Evolutionary conservation across 2,113 vertebrate species (phyloP).

Genomic region (Furnarius figulus): DNA sequence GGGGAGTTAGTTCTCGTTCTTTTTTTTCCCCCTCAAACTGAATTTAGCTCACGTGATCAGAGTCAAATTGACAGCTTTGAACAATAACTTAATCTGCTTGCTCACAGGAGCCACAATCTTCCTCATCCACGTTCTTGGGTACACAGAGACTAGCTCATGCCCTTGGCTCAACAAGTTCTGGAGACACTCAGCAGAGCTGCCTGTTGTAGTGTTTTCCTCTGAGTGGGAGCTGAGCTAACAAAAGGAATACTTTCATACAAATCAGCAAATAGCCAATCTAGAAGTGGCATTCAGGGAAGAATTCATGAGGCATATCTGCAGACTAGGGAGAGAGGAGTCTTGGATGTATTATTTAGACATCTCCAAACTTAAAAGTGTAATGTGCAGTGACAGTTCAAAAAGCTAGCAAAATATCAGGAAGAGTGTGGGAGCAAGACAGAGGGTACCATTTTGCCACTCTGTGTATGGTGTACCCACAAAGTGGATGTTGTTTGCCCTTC

Average conservation of each 20-base stretch:
- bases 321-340: neutral
- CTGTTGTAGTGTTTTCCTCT: neutral
- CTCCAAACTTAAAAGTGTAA: neutral
- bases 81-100: slow-evolving; percentile 8
- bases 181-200: neutral
- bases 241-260: neutral
- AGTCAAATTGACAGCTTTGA: slow-evolving; percentile 28
- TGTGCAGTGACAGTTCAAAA: neutral
- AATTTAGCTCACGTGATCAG: slow-evolving; percentile 44
- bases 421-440: neutral
- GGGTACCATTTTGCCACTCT: neutral
- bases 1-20: neutral
- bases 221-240: neutral
- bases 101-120: neutral
- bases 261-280: neutral
- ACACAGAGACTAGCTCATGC: neutral
- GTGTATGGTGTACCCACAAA: neutral
- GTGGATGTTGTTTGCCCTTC: neutral
- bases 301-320: neutral
- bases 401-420: neutral
- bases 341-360: neutral
- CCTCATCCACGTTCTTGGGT: neutral
- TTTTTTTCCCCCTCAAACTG: neutral
- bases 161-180: neutral
- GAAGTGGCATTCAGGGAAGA: neutral